Evolutionary conservation across 2,113 vertebrate genomes (phyloP).

Genomic region (Periophthalmodon schlosseri): DNA sequence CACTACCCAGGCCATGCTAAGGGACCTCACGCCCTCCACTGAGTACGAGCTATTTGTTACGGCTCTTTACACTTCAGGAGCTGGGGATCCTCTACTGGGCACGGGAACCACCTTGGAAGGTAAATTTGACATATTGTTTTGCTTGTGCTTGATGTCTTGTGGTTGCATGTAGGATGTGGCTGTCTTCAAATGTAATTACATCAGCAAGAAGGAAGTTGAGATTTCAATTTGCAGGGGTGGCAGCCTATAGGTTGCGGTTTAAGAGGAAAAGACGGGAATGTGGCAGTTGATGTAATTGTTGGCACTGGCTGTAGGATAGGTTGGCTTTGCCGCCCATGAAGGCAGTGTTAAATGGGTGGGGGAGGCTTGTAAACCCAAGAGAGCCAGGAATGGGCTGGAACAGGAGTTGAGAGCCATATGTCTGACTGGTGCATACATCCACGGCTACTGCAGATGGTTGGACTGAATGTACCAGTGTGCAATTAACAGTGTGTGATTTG

Average conservation of each 20-base stretch:
- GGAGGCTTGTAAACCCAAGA: slow-evolving; percentile 55
- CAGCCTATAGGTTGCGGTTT: slow-evolving; percentile 24
- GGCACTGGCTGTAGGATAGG: slow-evolving; percentile 20
- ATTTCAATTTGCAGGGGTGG: slow-evolving; percentile 15
- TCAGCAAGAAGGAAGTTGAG: slow-evolving; percentile 19
- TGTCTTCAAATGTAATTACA: slow-evolving; percentile 12
- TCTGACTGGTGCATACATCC: slow-evolving; percentile 9
- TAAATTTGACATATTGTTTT: slow-evolving; percentile 67
- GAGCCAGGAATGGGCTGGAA: slow-evolving; percentile 44
- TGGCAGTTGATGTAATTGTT: slow-evolving; percentile 36
- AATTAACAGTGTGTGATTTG: not conserved
- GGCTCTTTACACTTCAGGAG: slow-evolving; percentile 87
- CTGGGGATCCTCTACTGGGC: slow-evolving; percentile 87
- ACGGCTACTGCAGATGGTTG: not conserved
- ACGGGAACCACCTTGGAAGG: slow-evolving; percentile 94
- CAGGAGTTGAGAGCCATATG: slow-evolving; percentile 42
- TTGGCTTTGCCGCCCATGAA: slow-evolving; percentile 49
- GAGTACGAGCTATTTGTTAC: slow-evolving; percentile 89
- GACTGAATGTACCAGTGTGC: not conserved
- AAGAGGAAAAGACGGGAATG: slow-evolving; percentile 39
- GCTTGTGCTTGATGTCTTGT: slow-evolving; percentile 16
- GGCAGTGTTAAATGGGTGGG: slow-evolving; percentile 46
- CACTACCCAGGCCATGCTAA: slow-evolving; percentile 78
- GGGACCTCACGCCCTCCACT: slow-evolving; percentile 84
- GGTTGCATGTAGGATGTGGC: slow-evolving; percentile 23